Conservation (phyloP, 2,113 vertebrate species). For the Donacobius atricapilla region DNA sequence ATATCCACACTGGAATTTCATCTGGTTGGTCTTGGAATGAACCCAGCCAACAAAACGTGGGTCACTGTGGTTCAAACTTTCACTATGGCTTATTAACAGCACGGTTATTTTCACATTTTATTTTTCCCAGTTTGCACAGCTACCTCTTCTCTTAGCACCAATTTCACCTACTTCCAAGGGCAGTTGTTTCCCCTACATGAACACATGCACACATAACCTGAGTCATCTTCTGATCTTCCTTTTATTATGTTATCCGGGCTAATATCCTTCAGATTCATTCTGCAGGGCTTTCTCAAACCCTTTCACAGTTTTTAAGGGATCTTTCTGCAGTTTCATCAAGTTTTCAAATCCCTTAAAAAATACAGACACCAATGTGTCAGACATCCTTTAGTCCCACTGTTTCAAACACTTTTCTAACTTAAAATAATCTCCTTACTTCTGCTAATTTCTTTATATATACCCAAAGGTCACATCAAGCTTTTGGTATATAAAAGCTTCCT, state of each 20-base stretch:
- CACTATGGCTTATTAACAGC: not conserved
- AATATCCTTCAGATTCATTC: not conserved
- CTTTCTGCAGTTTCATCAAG: not conserved
- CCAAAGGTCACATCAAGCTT: not conserved
- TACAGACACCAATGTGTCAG: rapidly evolving
- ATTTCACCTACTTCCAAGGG: not conserved
- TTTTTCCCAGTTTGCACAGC: not conserved
- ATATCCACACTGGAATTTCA: not conserved
- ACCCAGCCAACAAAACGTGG: not conserved
- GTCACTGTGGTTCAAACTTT: not conserved
- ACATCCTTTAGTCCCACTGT: not conserved
- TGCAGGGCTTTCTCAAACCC: not conserved
- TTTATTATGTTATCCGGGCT: not conserved
- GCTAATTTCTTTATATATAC: not conserved
- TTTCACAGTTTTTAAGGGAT: not conserved
- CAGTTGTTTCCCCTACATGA: not conserved
- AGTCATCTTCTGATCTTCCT: not conserved
- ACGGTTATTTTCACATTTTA: not conserved
- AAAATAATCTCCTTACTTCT: not conserved
- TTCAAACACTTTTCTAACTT: not conserved
- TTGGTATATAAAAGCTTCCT: not conserved
- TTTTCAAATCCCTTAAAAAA: not conserved
- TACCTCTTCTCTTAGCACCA: not conserved
- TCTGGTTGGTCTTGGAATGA: rapidly evolving
- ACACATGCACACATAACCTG: not conserved